Conservation (phyloP, 2,113 vertebrate genomes). For the Syrrhaptes paradoxus region DNA sequence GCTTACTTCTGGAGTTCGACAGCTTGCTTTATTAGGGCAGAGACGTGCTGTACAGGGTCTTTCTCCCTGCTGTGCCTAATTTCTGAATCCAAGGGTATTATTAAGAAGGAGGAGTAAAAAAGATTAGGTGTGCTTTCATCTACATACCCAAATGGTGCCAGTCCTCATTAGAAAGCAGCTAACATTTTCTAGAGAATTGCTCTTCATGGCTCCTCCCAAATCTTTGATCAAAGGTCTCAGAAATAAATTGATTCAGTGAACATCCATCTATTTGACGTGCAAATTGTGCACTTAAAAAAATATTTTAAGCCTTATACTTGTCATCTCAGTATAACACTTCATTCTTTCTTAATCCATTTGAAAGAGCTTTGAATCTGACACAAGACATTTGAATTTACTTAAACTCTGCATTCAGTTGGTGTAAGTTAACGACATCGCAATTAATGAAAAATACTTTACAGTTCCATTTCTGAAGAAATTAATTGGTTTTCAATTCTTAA, state of each 20-base stretch:
- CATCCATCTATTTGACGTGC: slow-evolving; percentile 32
- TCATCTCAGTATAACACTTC: slow-evolving; percentile 33
- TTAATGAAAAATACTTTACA: slow-evolving; percentile 18
- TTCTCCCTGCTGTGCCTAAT: slow-evolving; percentile 32
- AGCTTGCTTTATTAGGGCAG: background rate
- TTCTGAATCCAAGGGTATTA: slow-evolving; percentile 35
- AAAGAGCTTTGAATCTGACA: slow-evolving; percentile 27
- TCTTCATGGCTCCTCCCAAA: background rate
- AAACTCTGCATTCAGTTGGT: slow-evolving; percentile 1
- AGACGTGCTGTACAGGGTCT: background rate
- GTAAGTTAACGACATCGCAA: slow-evolving; percentile 30
- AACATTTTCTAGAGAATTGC: background rate
- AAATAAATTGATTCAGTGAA: slow-evolving; percentile 32
- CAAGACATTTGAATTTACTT: slow-evolving; percentile 2
- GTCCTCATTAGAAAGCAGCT: slow-evolving; percentile 31
- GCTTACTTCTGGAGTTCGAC: background rate
- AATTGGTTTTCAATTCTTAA: slow-evolving; percentile 18
- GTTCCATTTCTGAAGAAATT: slow-evolving; percentile 15
- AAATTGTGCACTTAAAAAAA: slow-evolving; percentile 26
- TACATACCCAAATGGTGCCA: background rate
- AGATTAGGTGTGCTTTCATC: slow-evolving; percentile 40
- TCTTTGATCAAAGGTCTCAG: slow-evolving; percentile 27
- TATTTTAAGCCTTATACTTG: background rate
- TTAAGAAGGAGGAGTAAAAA: slow-evolving; percentile 50
- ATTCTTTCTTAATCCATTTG: slow-evolving; percentile 13